These are phyloP conservation scores for Echiichthys vipera DNA, from an alignment of 2,797 vertebrate species.

Conservation along the genomic window DNA sequence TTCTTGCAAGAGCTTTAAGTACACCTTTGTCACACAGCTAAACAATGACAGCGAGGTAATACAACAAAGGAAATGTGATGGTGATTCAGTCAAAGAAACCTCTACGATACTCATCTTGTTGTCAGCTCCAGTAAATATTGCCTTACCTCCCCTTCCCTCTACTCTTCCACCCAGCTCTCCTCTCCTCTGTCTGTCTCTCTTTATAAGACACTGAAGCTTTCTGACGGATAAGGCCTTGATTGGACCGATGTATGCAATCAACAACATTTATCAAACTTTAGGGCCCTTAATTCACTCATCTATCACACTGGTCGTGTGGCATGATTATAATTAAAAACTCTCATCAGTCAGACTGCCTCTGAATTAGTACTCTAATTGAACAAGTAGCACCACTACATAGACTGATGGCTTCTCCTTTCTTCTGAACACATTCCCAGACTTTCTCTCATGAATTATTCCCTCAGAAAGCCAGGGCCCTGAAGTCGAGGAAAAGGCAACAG, in stretches of 20 bases:
- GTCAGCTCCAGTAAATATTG: no score
- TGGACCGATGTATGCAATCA: constrained; percentile 61
- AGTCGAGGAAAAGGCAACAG: constrained; percentile 5
- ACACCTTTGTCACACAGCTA: no score
- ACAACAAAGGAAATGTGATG: no score
- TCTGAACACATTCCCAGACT: constrained; percentile 9
- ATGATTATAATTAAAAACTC: constrained; percentile 69
- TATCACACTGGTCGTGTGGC: constrained; percentile 50
- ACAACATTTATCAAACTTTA: constrained; percentile 75
- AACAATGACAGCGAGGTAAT: no score
- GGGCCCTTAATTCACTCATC: constrained; percentile 68
- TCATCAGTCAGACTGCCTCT: constrained; percentile 58
- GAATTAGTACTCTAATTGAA: constrained; percentile 62
- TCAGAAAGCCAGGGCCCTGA: background rate
- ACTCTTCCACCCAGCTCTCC: background rate
- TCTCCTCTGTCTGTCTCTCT: background rate
- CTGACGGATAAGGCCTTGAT: constrained; percentile 48
- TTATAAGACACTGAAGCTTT: background rate
- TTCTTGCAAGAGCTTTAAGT: no score
- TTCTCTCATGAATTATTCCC: constrained; percentile 17
- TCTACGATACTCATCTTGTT: no score
- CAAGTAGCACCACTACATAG: constrained; percentile 48
- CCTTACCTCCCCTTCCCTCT: background rate
- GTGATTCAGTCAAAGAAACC: no score
- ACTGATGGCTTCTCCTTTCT: constrained; percentile 47